phyloP scores from a whole-genome alignment of 2,797 vertebrate species.

The Pempheris klunzingeri region DNA sequence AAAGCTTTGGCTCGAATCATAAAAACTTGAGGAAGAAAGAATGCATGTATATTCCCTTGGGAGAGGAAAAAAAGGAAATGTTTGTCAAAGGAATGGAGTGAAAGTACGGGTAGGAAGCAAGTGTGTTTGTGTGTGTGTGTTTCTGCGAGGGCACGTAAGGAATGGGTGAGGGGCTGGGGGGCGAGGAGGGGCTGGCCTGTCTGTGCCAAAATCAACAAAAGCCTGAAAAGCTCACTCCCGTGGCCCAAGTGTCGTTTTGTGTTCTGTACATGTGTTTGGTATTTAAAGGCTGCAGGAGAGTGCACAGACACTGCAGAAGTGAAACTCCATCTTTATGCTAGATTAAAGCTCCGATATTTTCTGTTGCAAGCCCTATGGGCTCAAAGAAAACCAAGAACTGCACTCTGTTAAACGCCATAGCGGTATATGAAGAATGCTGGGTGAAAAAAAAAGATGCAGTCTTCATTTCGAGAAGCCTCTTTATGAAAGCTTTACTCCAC shows the following conservation, averaged over 20 bases:
- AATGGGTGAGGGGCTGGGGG: conserved; percentile 15
- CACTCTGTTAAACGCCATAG: neutral
- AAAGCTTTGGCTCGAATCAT: conserved; percentile 17
- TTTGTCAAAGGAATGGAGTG: conserved; percentile 47
- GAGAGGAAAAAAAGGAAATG: conserved; percentile 42
- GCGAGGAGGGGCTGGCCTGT: neutral
- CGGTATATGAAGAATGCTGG: neutral
- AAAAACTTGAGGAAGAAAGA: conserved; percentile 46
- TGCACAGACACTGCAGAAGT: conserved; percentile 12
- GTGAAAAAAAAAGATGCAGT: neutral
- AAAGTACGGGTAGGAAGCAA: conserved; percentile 19
- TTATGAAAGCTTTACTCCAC: neutral
- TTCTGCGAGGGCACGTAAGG: conserved; percentile 39
- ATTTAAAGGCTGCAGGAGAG: too few relatives aligned
- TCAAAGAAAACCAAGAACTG: neutral
- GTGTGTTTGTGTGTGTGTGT: conserved; percentile 9
- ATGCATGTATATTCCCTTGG: conserved; percentile 34
- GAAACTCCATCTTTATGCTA: neutral
- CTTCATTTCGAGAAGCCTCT: neutral
- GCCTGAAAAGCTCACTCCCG: conserved; percentile 41
- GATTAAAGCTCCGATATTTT: neutral
- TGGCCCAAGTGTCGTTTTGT: conserved; percentile 30
- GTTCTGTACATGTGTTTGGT: conserved; percentile 1
- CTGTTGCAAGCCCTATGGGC: too few relatives aligned
- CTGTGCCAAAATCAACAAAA: conserved; percentile 58